These are phyloP conservation scores for Schizotus pectinicornis DNA, from an alignment of 2,888 invertebrate genomes.

Conservation along the genomic window DNA sequence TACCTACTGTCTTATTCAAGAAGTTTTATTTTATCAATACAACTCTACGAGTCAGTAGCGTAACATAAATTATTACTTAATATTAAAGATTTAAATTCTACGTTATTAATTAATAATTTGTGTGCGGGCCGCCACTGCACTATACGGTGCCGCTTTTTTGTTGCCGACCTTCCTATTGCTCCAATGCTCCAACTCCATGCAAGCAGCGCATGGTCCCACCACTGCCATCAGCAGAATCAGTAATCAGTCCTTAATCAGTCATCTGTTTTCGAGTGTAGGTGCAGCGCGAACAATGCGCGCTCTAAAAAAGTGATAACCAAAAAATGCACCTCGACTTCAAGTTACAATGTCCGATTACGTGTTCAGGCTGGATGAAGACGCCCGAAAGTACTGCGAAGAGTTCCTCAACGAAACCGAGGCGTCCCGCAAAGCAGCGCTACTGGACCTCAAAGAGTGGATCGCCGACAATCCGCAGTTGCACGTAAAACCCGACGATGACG, in stretches of 20 bases:
- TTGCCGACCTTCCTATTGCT: neutral
- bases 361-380: slow-evolving; percentile 37
- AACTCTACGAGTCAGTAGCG: no score
- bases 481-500: slow-evolving; percentile 59
- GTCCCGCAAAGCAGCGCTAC: slow-evolving; percentile 41
- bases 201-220: no score
- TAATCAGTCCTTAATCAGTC: no score
- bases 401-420: slow-evolving; percentile 51
- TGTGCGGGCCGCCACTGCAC: neutral
- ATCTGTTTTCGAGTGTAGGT: no score
- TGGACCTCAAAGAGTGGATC: slow-evolving; percentile 56
- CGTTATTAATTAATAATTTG: neutral
- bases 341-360: slow-evolving; percentile 26
- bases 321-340: neutral
- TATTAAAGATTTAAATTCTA: no score
- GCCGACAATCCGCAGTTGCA: slow-evolving; percentile 56
- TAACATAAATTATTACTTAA: no score
- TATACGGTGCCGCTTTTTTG: neutral
- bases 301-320: neutral
- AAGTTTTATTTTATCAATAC: no score
- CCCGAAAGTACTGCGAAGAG: slow-evolving; percentile 42
- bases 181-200: no score
- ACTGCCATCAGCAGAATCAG: no score
- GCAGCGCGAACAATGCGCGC: no score
- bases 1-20: no score